Percentiles rank a stretch among this genome's conserved stretches.
These are phyloP conservation scores for Leucozona laternaria DNA, from an alignment of 2,888 invertebrate species.

Conservation along the genomic window DNA sequence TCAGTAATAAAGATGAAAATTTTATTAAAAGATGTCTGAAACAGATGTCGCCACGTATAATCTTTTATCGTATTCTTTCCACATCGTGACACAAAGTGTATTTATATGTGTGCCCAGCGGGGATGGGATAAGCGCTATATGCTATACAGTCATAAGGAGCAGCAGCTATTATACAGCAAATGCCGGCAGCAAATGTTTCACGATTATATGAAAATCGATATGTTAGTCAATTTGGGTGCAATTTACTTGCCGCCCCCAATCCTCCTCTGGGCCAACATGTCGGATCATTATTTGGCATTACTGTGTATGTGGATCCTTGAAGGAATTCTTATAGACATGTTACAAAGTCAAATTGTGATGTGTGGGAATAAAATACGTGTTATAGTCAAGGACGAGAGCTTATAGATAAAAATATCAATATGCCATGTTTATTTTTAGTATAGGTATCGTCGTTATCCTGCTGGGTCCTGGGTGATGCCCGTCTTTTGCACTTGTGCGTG, in stretches of 20 bases:
- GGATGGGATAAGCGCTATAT: slow-evolving; percentile 17
- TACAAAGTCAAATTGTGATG: slow-evolving; percentile 66
- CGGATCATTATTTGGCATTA: slow-evolving; percentile 45
- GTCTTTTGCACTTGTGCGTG: slow-evolving; percentile 47
- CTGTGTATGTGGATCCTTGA: slow-evolving; percentile 24
- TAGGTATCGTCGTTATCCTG: slow-evolving; percentile 31
- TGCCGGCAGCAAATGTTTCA: slow-evolving; percentile 65
- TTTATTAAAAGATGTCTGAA: slow-evolving; percentile 85
- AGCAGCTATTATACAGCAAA: slow-evolving; percentile 14
- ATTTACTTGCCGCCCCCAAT: slow-evolving; percentile 50
- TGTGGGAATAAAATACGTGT: slow-evolving; percentile 52
- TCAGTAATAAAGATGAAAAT: slow-evolving; percentile 84
- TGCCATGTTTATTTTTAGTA: slow-evolving; percentile 32
- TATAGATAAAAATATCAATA: slow-evolving; percentile 13
- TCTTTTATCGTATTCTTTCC: slow-evolving; percentile 84
- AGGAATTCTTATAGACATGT: slow-evolving; percentile 69
- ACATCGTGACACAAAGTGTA: slow-evolving; percentile 82
- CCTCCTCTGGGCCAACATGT: neutral
- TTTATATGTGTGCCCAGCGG: slow-evolving; percentile 58
- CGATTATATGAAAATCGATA: slow-evolving; percentile 75
- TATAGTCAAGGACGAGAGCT: slow-evolving; percentile 53
- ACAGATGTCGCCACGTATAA: slow-evolving; percentile 84
- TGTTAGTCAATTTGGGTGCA: slow-evolving; percentile 75
- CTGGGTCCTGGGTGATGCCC: slow-evolving; percentile 52
- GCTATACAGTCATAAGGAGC: slow-evolving; percentile 6